Conservation (phyloP, 2,797 vertebrate genomes). For the Rhinella marina region DNA sequence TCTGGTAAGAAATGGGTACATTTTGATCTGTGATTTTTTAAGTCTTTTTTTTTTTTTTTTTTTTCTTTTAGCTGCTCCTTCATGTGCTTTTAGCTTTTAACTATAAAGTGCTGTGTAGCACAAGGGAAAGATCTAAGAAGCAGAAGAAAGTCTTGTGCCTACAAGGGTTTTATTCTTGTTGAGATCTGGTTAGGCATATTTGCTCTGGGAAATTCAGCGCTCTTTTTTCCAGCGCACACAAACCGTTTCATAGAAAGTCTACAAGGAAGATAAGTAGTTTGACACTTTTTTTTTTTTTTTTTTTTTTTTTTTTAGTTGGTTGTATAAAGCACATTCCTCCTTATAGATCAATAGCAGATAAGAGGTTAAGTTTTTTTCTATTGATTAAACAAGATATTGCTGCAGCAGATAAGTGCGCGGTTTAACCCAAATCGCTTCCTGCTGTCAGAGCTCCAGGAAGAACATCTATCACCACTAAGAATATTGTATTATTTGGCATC, state of each 20-base stretch:
- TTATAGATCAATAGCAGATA: slow-evolving; percentile 4
- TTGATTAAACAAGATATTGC: background rate
- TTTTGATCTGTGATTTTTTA: slow-evolving; percentile 42
- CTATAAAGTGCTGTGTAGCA: slow-evolving; percentile 35
- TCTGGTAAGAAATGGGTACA: slow-evolving; percentile 79
- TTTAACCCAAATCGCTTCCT: background rate
- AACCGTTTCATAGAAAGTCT: slow-evolving; percentile 12
- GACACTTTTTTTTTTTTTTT: background rate
- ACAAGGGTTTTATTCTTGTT: slow-evolving; percentile 37
- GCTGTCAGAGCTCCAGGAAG: background rate
- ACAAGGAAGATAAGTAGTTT: slow-evolving; percentile 20
- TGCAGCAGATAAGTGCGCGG: background rate
- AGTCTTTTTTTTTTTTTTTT: no score
- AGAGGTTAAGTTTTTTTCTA: background rate
- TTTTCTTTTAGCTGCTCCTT: slow-evolving; percentile 25
- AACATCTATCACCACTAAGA: background rate
- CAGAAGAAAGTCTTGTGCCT: slow-evolving; percentile 15
- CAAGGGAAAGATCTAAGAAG: slow-evolving; percentile 35
- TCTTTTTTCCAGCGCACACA: background rate
- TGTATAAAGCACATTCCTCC: background rate
- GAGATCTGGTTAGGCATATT: slow-evolving; percentile 25
- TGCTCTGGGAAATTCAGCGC: slow-evolving; percentile 26
- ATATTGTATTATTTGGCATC: background rate
- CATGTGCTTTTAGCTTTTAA: slow-evolving; percentile 56
- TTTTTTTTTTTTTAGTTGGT: slow-evolving; percentile 4